Conservation (phyloP, 2,797 vertebrate species). For the Taeniopygia guttata region DNA sequence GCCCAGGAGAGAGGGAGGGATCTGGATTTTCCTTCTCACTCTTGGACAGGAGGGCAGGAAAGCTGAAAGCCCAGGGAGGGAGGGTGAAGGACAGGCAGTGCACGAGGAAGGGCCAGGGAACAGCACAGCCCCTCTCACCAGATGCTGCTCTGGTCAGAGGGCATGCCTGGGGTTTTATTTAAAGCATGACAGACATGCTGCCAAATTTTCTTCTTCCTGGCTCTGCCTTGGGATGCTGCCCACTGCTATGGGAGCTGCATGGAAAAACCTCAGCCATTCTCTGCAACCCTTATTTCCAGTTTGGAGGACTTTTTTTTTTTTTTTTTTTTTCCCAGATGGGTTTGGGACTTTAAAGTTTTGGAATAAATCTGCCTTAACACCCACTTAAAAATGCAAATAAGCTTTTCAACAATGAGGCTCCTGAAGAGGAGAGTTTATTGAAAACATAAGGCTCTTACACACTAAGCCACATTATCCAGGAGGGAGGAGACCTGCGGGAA, state of each 20-base stretch:
- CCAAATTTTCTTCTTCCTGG: background rate
- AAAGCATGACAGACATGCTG: background rate
- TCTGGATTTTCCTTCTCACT: background rate
- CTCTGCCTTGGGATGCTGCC: background rate
- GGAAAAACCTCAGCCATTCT: background rate
- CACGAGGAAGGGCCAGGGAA: accelerated
- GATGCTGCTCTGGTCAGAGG: background rate
- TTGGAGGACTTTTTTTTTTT: background rate
- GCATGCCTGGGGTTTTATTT: background rate
- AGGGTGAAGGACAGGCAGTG: background rate
- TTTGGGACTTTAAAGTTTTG: background rate
- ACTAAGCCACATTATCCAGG: background rate
- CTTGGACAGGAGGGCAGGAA: background rate
- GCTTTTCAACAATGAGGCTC: background rate
- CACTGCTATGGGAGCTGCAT: background rate
- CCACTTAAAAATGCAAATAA: slow-evolving; percentile 7
- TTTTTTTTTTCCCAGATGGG: no score
- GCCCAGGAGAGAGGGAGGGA: background rate
- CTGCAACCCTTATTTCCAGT: background rate
- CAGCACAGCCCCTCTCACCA: background rate
- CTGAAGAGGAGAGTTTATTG: background rate
- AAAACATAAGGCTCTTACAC: background rate
- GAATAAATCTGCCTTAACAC: background rate
- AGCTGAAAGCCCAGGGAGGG: background rate
- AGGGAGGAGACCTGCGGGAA: background rate